These are phyloP conservation scores for Oryctes rhinoceros DNA, from an alignment of 1,140 invertebrate genomes.

Conservation along the genomic window DNA sequence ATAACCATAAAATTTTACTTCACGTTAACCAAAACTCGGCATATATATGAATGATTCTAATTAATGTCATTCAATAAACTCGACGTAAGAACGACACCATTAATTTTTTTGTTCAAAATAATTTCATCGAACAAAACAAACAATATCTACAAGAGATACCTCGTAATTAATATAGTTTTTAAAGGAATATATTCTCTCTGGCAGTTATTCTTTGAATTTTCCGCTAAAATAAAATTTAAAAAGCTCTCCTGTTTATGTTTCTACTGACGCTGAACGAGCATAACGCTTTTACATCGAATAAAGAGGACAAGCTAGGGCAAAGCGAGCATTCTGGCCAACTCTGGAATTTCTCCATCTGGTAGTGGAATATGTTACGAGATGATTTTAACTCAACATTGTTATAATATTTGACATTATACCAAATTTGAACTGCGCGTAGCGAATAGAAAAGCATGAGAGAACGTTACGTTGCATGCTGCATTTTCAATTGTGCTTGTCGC, in stretches of 20 bases:
- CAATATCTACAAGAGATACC: not conserved
- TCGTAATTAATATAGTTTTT: too few relatives aligned
- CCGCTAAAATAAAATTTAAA: not conserved
- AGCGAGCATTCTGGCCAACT: constrained; percentile 2
- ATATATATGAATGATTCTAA: not conserved
- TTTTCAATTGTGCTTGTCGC: not conserved
- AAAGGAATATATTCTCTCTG: not conserved
- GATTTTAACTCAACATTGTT: not conserved
- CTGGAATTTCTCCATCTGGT: constrained; percentile 19
- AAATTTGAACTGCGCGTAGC: not conserved
- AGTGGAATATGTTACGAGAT: not conserved
- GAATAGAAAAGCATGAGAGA: not conserved
- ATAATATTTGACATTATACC: not conserved
- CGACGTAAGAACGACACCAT: too few relatives aligned
- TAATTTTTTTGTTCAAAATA: too few relatives aligned
- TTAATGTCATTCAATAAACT: not conserved
- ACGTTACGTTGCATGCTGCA: not conserved
- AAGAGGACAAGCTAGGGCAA: not conserved
- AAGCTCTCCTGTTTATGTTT: not conserved
- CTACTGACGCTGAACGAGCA: not conserved
- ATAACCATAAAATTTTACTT: not conserved
- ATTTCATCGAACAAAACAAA: not conserved
- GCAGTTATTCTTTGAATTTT: not conserved
- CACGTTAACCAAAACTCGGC: not conserved
- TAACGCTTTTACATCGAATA: not conserved